A percentile compares a stretch with the other conserved stretches of the same genome.
phyloP scores from a whole-genome alignment of 2,888 invertebrate species.

The Eupsilia transversa region DNA sequence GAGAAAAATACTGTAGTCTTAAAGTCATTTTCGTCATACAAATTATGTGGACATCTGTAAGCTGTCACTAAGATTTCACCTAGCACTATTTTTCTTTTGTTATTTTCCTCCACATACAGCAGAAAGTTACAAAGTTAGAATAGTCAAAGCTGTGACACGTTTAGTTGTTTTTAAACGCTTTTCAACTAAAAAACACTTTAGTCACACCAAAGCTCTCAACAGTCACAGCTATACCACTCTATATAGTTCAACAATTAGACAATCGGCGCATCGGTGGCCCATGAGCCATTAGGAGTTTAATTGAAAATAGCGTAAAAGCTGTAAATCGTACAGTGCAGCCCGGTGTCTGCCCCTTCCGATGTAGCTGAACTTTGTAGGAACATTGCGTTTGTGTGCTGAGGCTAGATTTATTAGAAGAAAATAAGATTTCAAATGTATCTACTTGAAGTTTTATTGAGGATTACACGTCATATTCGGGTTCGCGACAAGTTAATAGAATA shows the following conservation, averaged over 20 bases:
- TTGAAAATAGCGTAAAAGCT: conserved; percentile 93
- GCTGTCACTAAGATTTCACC: no score
- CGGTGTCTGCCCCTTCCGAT: conserved; percentile 66
- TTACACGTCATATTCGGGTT: no score
- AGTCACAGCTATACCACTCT: conserved; percentile 72
- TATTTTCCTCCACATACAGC: no score
- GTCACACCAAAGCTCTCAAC: conserved; percentile 65
- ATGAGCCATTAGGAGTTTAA: conserved; percentile 92
- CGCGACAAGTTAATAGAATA: no score
- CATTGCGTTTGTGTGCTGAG: background rate
- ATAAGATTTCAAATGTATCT: no score
- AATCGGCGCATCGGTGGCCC: conserved; percentile 89
- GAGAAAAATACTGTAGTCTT: background rate
- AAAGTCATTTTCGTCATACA: background rate
- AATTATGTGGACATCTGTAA: no score
- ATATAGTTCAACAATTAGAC: conserved; percentile 82
- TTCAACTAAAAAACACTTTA: background rate
- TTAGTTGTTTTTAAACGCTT: no score
- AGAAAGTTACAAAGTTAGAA: no score
- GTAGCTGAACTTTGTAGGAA: conserved; percentile 9
- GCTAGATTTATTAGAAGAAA: background rate
- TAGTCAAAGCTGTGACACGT: no score
- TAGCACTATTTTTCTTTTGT: no score
- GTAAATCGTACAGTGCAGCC: conserved; percentile 90
- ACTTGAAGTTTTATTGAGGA: no score